Evolutionary conservation across 2,113 vertebrate genomes (phyloP).

Genomic region (Indri indri): DNA sequence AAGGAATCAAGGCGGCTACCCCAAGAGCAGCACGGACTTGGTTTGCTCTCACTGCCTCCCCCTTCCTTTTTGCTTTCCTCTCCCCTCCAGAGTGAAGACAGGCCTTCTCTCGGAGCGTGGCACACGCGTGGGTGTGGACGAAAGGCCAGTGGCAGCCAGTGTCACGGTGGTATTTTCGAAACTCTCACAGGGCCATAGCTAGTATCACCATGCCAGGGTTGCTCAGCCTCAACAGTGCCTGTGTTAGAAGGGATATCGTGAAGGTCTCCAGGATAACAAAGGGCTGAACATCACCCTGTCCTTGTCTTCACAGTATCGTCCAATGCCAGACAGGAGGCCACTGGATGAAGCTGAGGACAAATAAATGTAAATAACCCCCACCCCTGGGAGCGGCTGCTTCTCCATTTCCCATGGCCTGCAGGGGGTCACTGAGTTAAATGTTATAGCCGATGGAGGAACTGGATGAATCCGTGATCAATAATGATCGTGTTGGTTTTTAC

Average conservation of each 20-base stretch:
- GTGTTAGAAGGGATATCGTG: neutral
- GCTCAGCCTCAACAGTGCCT: neutral
- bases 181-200: neutral
- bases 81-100: neutral
- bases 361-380: neutral
- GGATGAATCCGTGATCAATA: neutral
- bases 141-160: too few relatives aligned
- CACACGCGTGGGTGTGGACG: rapidly evolving
- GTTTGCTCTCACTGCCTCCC: neutral
- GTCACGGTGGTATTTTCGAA: neutral
- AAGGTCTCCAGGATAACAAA: neutral
- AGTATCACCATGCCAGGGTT: neutral
- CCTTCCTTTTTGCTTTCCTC: neutral
- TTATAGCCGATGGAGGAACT: neutral
- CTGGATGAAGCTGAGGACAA: conserved; percentile 2
- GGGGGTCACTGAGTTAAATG: neutral
- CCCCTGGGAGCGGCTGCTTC: neutral
- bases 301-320: neutral
- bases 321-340: neutral
- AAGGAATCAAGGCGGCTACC: neutral
- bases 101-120: rapidly evolving
- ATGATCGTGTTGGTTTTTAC: neutral
- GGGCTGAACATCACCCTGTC: neutral
- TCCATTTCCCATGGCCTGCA: neutral
- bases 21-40: neutral